Base-by-base conservation (phyloP, 2,797 vertebrate species). In the Catamblyrhynchus diadema region DNA sequence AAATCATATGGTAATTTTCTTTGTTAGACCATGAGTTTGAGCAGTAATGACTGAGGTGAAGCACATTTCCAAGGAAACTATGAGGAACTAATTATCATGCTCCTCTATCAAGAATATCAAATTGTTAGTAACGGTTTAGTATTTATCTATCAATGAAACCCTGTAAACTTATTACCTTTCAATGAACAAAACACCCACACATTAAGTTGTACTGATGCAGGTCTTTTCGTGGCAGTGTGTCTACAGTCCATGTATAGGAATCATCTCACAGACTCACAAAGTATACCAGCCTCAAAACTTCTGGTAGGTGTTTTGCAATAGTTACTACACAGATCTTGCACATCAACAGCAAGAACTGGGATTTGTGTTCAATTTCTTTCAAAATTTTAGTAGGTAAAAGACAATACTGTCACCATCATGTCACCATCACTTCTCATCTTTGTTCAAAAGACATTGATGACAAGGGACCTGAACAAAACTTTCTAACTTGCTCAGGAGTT, bases 351-450 rank as follows among this genome's bases (percentile, higher is more conserved):
- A 59, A 64, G 10, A 64, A 37, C 1, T 45, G 14, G 9, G 17
- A 45, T 41, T 71, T 33, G 21, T 27, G 12, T 14, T 51, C 14
- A 51, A 48, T 32, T 47, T 59, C 3, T 50, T 66, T 39, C 8
- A 65, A 59, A 66, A 57, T 57, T 78, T 81, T 48, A 74, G 28
- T 42, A 47, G 10, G 8, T 17, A 59, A 75, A 78, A 89, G 16
- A 47, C 11, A 54, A 47, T 25, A 15, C 17, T 3, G 30, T 14
- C 11, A 13, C 13, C 2, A 0, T 37, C 12, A 21, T 2, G 41
- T 18, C 32, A 24, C 20, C 14, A 7, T 13, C 3, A 11, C 8
- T 56, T 70, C 65, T 60, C 60, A n/a, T 45, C 21, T 8, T 37
- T 57, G 19, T 39, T 66, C 37, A 54, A 50, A 62, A 82, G 24